Conservation (phyloP, 2,113 vertebrate species). For the Isurus oxyrinchus region DNA sequence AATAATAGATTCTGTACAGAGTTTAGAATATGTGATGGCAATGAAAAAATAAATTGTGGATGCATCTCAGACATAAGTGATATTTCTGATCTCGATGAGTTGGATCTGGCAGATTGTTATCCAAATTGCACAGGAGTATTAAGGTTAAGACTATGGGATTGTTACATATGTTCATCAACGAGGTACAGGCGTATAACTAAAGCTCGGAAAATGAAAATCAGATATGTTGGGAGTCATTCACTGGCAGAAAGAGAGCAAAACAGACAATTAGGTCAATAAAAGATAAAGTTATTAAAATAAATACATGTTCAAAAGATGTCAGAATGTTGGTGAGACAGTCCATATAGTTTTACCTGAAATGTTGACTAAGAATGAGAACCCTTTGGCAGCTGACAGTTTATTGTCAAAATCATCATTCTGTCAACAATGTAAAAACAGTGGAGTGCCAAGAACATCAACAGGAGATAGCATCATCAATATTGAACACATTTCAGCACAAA, state of each 20-base stretch:
- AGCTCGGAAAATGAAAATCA: not conserved
- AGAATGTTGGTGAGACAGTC: not conserved
- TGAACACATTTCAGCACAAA: slow-evolving; percentile 29
- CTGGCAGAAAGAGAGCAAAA: not conserved
- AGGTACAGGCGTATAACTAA: not conserved
- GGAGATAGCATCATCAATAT: slow-evolving; percentile 20
- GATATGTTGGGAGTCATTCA: not conserved
- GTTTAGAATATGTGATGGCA: not conserved
- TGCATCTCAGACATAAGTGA: not conserved
- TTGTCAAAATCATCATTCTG: not conserved
- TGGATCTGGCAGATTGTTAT: not conserved
- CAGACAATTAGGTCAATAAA: not conserved
- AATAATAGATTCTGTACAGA: not conserved
- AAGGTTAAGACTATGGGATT: not conserved
- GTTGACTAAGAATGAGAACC: not conserved
- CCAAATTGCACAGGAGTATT: not conserved
- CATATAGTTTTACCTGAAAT: not conserved
- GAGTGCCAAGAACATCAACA: not conserved
- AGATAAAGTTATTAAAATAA: not conserved
- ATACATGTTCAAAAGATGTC: not conserved
- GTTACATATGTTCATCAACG: too few relatives aligned
- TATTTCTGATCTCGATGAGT: not conserved
- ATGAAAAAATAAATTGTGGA: not conserved
- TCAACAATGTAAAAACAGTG: not conserved
- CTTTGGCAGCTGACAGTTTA: not conserved